Evolutionary conservation across 2,888 invertebrate species (phyloP), one percentile per base, ranked within the genome.

Genomic region (Sphaerophoria rueppellii): DNA sequence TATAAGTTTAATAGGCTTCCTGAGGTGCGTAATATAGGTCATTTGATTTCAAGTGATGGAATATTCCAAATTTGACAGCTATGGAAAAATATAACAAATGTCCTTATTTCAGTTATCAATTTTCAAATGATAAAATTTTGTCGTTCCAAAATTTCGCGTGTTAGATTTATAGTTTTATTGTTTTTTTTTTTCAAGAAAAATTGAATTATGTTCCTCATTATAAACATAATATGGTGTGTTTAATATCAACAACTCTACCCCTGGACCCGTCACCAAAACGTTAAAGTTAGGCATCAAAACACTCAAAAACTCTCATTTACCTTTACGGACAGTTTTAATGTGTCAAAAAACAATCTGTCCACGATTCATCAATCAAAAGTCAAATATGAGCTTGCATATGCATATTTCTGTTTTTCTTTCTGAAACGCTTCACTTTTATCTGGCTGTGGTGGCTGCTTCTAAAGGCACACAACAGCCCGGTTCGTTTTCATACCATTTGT

Each of bases 361-460:
- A 71, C 79, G 83, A 83, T 83, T 75, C 74, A 80, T 83, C 83
- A 83, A 79, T 83, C 83, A 83, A 71, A 71, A 71, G 71, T 75
- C 65, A 71, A 67, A 65, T 32, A 43, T 11, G 52, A 71, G 60
- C 71, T 58, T 75, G 76, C 60, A 70, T 57, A 43, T 72, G 60
- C 58, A 76, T 65, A 50, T 40, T 74, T 69, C 69, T 78, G 46
- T 57, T 73, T 40, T 48, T 70, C 57, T 82, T 37, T 11, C 40
- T 11, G 40, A 67, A 58, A 24, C 67, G 77, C 77, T 77, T 72
- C 61, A 69, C 73, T 63, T 78, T 78, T 78, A 61, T 82, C 72
- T 60, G 12, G 16, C 9, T 43, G 34, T 63, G 37, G 37, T 61
- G 76, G 71, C 65, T 72, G 60, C 67, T 72, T 67, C 67, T 76